These are phyloP conservation scores for Machaerirhynchus nigripectus DNA, from an alignment of 2,113 vertebrate species.

Conservation along the genomic window DNA sequence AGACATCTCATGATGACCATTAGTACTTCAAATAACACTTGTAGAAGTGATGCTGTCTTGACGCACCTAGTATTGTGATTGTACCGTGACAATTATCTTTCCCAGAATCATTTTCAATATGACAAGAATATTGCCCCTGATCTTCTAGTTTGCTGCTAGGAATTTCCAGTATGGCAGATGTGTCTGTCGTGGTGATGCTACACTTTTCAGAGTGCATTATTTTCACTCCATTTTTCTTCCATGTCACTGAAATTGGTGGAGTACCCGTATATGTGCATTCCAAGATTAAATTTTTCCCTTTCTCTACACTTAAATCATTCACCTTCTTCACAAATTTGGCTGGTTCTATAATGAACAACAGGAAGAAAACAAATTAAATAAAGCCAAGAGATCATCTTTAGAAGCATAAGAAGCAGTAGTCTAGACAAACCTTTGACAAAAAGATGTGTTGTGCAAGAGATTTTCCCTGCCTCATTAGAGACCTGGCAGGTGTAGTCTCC, in stretches of 20 bases:
- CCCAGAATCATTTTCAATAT: conserved; percentile 91
- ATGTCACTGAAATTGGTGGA: conserved; percentile 88
- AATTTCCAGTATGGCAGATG: conserved; percentile 92
- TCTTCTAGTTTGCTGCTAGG: conserved; percentile 84
- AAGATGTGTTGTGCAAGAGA: conserved; percentile 85
- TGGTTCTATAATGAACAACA: conserved; percentile 78
- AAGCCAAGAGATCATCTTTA: not conserved
- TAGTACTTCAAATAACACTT: not conserved
- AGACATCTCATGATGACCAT: not conserved
- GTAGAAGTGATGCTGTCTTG: not conserved
- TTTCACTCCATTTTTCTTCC: conserved; percentile 88
- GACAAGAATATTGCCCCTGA: conserved; percentile 86
- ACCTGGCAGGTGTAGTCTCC: conserved; percentile 94
- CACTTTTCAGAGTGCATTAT: conserved; percentile 86
- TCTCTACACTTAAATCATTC: conserved; percentile 84
- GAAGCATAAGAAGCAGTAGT: not conserved
- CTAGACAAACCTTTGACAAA: conserved; percentile 89
- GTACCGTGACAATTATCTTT: conserved; percentile 82
- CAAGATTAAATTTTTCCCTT: conserved; percentile 85
- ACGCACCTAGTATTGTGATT: conserved; percentile 90
- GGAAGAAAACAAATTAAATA: not conserved
- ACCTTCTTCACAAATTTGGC: conserved; percentile 91
- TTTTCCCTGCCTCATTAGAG: conserved; percentile 90
- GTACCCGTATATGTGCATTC: conserved; percentile 88
- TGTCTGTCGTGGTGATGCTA: conserved; percentile 91